phyloP scores from a whole-genome alignment of 2,888 invertebrate species.

The Netelia fuscicornis region DNA sequence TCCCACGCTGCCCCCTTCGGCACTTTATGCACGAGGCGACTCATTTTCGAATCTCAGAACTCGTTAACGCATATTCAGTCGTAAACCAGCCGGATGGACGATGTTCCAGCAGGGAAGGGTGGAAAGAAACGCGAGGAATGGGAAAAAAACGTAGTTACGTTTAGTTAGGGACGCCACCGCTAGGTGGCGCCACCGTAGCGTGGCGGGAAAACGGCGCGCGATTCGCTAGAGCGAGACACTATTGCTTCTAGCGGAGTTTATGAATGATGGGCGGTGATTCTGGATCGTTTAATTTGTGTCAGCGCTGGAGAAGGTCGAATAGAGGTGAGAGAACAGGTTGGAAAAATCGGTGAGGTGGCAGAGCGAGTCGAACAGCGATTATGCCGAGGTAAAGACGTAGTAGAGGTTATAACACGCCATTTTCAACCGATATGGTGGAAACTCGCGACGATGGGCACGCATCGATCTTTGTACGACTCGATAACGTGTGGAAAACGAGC shows the following conservation, averaged over 20 bases:
- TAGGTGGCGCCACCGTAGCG: neutral
- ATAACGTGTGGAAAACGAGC: slow-evolving; percentile 1
- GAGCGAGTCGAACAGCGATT: neutral
- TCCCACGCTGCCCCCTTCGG: slow-evolving; percentile 35
- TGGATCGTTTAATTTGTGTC: slow-evolving; percentile 76
- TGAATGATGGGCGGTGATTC: slow-evolving; percentile 77
- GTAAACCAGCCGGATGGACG: neutral
- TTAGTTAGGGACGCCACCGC: slow-evolving; percentile 42
- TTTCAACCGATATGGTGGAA: neutral
- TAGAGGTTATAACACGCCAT: slow-evolving; percentile 13
- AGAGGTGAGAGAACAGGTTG: slow-evolving; percentile 11
- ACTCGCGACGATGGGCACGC: slow-evolving; percentile 3
- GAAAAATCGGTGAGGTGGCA: slow-evolving; percentile 4
- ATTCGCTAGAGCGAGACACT: neutral
- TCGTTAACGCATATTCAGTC: slow-evolving; percentile 20
- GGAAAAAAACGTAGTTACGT: too few species aligned
- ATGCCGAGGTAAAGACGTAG: slow-evolving; percentile 2
- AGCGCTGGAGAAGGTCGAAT: slow-evolving; percentile 61
- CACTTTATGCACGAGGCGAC: slow-evolving; percentile 26
- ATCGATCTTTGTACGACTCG: slow-evolving; percentile 56
- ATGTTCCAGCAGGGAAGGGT: too few species aligned
- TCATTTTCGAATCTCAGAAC: slow-evolving; percentile 18
- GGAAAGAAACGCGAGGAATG: neutral
- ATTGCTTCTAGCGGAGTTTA: slow-evolving; percentile 51
- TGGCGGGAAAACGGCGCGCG: neutral